A percentile compares a stretch with the other conserved stretches of the same genome.
phyloP scores from a whole-genome alignment of 1,140 invertebrate genomes.

The Eupeodes corollae region DNA sequence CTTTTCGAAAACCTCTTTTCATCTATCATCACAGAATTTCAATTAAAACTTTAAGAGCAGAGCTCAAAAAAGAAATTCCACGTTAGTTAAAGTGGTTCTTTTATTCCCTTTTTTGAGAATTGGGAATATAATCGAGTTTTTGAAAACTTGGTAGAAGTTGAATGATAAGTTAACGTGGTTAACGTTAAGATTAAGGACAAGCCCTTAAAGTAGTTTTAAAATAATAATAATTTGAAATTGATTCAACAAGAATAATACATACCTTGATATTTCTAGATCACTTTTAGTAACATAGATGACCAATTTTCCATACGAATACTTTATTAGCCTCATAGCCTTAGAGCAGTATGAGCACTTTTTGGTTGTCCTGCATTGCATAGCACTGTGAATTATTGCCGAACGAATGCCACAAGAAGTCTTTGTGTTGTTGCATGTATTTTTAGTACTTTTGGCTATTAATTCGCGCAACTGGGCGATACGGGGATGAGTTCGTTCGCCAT shows the following conservation, averaged over 20 bases:
- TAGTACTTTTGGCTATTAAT: conserved; percentile 16
- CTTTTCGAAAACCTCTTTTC: no score
- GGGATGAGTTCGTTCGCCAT: conserved; percentile 26
- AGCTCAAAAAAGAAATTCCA: no score
- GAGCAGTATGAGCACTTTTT: conserved; percentile 55
- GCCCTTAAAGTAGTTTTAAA: conserved; percentile 10
- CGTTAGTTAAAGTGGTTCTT: no score
- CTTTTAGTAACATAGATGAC: conserved; percentile 41
- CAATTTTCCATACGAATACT: conserved; percentile 47
- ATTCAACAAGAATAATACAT: conserved; percentile 1
- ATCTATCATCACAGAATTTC: no score
- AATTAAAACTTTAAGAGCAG: no score
- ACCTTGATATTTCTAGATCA: conserved; percentile 34
- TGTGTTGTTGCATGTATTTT: conserved; percentile 14
- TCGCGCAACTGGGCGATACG: conserved; percentile 21
- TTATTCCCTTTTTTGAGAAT: neutral
- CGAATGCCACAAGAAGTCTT: conserved; percentile 52
- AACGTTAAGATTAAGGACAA: no score
- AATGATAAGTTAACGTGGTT: no score
- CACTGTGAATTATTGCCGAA: conserved; percentile 46
- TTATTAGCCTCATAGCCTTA: conserved; percentile 46
- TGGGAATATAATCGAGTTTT: no score
- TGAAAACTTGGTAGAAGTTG: no score
- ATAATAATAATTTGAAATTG: no score
- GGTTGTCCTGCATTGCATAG: conserved; percentile 34